These are phyloP conservation scores for crab-eating macaque (Macaca fascicularis) DNA, from an alignment of 2,113 vertebrate species.

Conservation along the genomic window T2T-MFA8v1.1 NC_088388.1:34629001-34629500, in stretches of 20 bases:
- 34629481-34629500: constrained; percentile 55
- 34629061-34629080: not conserved
- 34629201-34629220: not conserved
- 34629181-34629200: not conserved
- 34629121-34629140: not conserved
- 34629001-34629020: not conserved
- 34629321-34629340: not conserved
- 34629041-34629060: not conserved
- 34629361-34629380: constrained; percentile 57
- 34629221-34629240: constrained; percentile 24
- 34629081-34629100: constrained; percentile 3
- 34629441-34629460: constrained; percentile 69
- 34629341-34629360: not conserved
- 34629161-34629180: not conserved
- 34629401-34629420: constrained; percentile 50
- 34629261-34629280: not conserved
- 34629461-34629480: constrained; percentile 80
- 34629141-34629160: constrained; percentile 39
- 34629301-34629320: constrained; percentile 6
- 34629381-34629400: constrained; percentile 65
- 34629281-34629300: constrained; percentile 23
- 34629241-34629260: not conserved
- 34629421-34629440: constrained; percentile 45
- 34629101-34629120: constrained; percentile 1
- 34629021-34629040: constrained; percentile 7